These are phyloP conservation scores for Cephus pulcher DNA, from an alignment of 2,888 invertebrate species.

Conservation along the genomic window DNA sequence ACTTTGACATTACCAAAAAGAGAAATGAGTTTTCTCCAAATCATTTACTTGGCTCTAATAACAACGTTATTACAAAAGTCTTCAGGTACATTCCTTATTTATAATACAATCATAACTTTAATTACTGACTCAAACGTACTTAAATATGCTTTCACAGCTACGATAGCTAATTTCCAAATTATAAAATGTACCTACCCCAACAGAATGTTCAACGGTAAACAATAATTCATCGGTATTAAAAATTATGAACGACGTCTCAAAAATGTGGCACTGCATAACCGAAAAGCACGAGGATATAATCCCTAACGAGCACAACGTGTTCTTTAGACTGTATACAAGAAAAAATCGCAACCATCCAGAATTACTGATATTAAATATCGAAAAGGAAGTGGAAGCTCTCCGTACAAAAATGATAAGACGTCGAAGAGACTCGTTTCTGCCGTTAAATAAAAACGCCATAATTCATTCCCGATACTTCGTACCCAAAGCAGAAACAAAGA, in stretches of 20 bases:
- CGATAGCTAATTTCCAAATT: neutral
- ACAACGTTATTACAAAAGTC: neutral
- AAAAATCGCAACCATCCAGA: conserved; percentile 21
- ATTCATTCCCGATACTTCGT: conserved; percentile 23
- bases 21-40: neutral
- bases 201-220: conserved; percentile 14
- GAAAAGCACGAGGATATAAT: conserved; percentile 11
- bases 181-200: neutral
- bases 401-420: conserved; percentile 19
- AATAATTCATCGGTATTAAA: conserved; percentile 15
- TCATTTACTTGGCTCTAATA: neutral
- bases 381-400: conserved; percentile 20
- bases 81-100: neutral
- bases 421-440: conserved; percentile 2
- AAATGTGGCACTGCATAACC: conserved; percentile 27
- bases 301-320: conserved; percentile 22
- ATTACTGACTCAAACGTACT: neutral
- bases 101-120: neutral
- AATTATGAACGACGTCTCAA: conserved; percentile 16
- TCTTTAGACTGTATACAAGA: conserved; percentile 26
- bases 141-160: neutral
- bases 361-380: conserved; percentile 14
- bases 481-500: conserved; percentile 18
- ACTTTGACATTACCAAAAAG: neutral
- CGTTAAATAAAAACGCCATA: conserved; percentile 13